These are phyloP conservation scores for Drosophila anceps DNA, from an alignment of 2,888 invertebrate species.

Conservation along the genomic window DNA sequence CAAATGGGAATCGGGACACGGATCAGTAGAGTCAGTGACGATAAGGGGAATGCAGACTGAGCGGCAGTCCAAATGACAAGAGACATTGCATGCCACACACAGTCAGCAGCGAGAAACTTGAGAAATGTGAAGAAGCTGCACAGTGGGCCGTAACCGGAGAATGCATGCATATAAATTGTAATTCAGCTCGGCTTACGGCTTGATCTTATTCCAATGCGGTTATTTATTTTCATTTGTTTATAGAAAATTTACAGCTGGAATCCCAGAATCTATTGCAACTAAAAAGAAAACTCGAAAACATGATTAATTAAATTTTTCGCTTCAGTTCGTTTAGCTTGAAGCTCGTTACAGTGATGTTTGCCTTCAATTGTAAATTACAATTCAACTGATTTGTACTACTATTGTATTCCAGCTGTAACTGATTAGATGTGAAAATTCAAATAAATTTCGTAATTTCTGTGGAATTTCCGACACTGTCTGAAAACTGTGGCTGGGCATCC, in stretches of 20 bases:
- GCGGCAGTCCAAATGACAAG: slow-evolving; percentile 3
- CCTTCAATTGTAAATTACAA: not conserved
- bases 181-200: not conserved
- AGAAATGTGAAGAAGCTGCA: slow-evolving; percentile 2
- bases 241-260: too few species aligned
- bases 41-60: too few species aligned
- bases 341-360: not conserved
- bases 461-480: slow-evolving; percentile 13
- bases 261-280: too few species aligned
- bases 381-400: not conserved
- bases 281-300: too few species aligned
- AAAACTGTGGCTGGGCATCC: slow-evolving; percentile 9
- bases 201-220: too few species aligned
- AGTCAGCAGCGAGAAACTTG: not conserved
- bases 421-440: slow-evolving; percentile 7
- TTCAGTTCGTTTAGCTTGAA: not conserved
- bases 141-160: not conserved
- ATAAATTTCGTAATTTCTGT: slow-evolving; percentile 12
- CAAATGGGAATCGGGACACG: slow-evolving; percentile 4
- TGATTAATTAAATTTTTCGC: too few species aligned
- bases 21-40: not conserved
- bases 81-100: slow-evolving; percentile 13
- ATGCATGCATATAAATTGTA: not conserved
- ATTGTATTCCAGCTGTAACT: not conserved
- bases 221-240: too few species aligned